Evolutionary conservation across 1,140 invertebrate species (phyloP).

Genomic region (Stegodyphus mimosarum): DNA sequence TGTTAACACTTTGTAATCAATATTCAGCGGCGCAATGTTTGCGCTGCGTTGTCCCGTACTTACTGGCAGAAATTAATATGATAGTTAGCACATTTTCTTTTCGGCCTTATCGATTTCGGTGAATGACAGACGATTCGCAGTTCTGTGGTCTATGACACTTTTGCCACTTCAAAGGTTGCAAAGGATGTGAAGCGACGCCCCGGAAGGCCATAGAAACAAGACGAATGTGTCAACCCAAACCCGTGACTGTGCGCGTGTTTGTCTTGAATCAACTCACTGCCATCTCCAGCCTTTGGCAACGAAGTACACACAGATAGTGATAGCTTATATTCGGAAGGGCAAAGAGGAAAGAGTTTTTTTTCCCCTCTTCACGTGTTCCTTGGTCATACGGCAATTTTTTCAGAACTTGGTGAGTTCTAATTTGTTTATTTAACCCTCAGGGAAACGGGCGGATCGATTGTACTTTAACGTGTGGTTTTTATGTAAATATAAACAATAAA

Average conservation of each 20-base stretch:
- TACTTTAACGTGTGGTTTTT: too few relatives aligned
- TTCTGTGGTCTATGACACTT: not conserved
- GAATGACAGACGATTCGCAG: not conserved
- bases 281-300: not conserved
- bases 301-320: too few relatives aligned
- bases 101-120: too few relatives aligned
- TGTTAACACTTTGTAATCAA: too few relatives aligned
- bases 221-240: slow-evolving; percentile 1
- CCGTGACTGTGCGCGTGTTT: slow-evolving; percentile 1
- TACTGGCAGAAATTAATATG: too few relatives aligned
- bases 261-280: slow-evolving; percentile 1
- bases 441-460: too few relatives aligned
- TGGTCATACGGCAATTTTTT: not conserved
- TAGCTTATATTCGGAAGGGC: too few relatives aligned
- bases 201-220: not conserved
- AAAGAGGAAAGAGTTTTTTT: not conserved
- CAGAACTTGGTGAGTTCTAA: not conserved
- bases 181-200: slow-evolving; percentile 1
- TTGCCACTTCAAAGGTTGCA: not conserved
- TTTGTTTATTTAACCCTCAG: not conserved
- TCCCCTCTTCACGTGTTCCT: not conserved
- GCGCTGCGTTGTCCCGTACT: too few relatives aligned
- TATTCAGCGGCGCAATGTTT: too few relatives aligned
- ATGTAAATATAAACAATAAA: too few relatives aligned
- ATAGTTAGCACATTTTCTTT: too few relatives aligned